Percentiles rank a stretch among this genome's conserved stretches.
Evolutionary conservation across 23 tunicate species (phyloP).

Genomic region (Botrylloides violaceus): DNA sequence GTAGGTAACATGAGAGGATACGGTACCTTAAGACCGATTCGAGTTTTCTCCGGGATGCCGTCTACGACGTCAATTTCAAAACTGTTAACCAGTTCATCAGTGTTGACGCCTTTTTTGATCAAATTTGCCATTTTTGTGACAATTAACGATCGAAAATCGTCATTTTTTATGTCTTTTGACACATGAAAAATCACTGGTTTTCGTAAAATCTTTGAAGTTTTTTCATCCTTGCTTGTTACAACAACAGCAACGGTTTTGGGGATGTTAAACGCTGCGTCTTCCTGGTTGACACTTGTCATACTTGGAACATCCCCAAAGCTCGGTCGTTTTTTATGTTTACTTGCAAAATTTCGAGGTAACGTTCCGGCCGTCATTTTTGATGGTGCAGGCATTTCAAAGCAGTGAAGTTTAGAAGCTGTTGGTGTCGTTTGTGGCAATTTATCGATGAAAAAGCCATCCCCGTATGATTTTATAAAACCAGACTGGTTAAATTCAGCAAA

Average conservation of each 20-base stretch:
- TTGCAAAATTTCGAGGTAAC: constrained; percentile 79
- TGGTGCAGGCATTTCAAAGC: constrained; percentile 77
- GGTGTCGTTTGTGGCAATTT: constrained; percentile 29
- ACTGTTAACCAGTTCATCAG: constrained; percentile 32
- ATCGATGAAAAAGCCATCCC: constrained; percentile 41
- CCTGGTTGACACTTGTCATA: constrained; percentile 8
- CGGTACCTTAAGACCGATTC: constrained; percentile 29
- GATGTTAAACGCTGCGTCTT: background rate
- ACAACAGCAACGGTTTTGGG: constrained; percentile 48
- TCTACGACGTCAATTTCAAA: constrained; percentile 34
- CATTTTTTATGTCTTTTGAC: constrained; percentile 30
- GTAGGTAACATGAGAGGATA: constrained; percentile 61
- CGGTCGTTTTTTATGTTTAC: constrained; percentile 50
- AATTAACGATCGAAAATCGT: constrained; percentile 48
- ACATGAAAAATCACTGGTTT: constrained; percentile 58
- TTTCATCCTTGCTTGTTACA: constrained; percentile 37
- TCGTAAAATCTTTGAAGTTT: constrained; percentile 45
- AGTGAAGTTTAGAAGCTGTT: constrained; percentile 29
- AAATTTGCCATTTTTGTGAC: constrained; percentile 28
- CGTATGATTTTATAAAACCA: constrained; percentile 70
- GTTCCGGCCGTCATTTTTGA: constrained; percentile 86
- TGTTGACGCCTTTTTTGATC: constrained; percentile 57
- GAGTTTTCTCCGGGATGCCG: constrained; percentile 52
- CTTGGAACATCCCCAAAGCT: constrained; percentile 26
- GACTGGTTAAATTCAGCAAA: constrained; percentile 67